A percentile compares a stretch with the other conserved stretches of the same genome.
Evolutionary conservation across 2,797 vertebrate genomes (phyloP).

Genomic region (Propithecus perrieri): DNA sequence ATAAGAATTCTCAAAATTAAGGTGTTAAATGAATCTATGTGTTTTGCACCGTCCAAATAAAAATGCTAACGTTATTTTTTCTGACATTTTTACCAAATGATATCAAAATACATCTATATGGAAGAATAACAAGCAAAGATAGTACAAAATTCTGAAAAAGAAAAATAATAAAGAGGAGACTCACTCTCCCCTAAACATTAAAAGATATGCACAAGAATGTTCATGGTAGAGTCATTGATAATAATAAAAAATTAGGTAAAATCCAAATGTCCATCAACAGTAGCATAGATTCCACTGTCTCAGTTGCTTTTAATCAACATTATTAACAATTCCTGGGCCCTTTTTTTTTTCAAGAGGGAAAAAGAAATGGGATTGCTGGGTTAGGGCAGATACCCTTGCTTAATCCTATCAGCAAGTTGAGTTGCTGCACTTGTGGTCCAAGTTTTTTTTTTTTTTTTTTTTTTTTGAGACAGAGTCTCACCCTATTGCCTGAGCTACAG

Average conservation of each 20-base stretch:
- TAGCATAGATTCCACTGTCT: neutral
- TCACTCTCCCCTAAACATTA: neutral
- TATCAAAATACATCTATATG: neutral
- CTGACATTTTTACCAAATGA: neutral
- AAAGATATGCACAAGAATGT: neutral
- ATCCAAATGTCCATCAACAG: neutral
- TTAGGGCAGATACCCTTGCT: neutral
- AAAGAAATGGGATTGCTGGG: neutral
- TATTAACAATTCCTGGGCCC: neutral
- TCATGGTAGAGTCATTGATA: neutral
- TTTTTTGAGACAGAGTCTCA: no score
- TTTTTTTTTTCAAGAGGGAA: neutral
- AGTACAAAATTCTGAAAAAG: neutral
- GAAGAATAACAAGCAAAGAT: neutral
- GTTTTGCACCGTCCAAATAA: neutral
- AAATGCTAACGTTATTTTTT: slow-evolving; percentile 5
- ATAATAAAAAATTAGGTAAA: neutral
- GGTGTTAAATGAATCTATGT: neutral
- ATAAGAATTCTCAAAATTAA: neutral
- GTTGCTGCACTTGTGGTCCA: neutral
- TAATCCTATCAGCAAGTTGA: neutral
- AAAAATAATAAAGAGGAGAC: neutral
- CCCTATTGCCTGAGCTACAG: no score
- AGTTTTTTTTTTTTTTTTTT: neutral
- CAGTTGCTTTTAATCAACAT: neutral